A percentile compares a stretch with the other conserved stretches of the same genome.
phyloP scores from a whole-genome alignment of 1,140 invertebrate genomes.

The Bombus pyrosoma region DNA sequence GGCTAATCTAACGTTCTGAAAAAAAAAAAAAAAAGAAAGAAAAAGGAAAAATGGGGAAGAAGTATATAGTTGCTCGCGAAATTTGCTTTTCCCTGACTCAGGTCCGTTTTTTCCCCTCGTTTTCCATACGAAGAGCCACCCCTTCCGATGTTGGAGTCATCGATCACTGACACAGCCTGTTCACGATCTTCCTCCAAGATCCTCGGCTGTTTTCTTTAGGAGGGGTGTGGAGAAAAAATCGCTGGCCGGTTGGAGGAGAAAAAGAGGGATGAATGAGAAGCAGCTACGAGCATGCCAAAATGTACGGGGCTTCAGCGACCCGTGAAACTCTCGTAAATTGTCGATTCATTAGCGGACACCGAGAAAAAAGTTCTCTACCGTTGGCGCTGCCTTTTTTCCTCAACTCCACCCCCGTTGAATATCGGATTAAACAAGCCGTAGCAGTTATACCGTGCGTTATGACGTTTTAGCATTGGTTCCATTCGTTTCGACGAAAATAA shows the following conservation, averaged over 20 bases:
- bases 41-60: too few species aligned
- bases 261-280: conserved; percentile 35
- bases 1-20: too few species aligned
- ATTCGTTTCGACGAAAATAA: background rate
- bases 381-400: conserved; percentile 44
- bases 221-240: background rate
- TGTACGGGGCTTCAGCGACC: conserved; percentile 43
- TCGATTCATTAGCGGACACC: conserved; percentile 72
- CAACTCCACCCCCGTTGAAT: conserved; percentile 41
- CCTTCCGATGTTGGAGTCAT: background rate
- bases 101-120: background rate
- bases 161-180: conserved; percentile 34
- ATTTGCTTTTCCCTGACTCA: background rate
- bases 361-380: conserved; percentile 59
- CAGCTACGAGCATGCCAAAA: conserved; percentile 30
- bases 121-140: conserved; percentile 37
- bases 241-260: conserved; percentile 1
- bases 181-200: background rate
- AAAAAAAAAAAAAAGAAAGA: too few species aligned
- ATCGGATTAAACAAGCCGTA: conserved; percentile 72
- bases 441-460: conserved; percentile 45
- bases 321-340: conserved; percentile 75
- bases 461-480: background rate
- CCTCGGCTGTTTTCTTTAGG: background rate
- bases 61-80: background rate